A percentile compares a stretch with the other conserved stretches of the same genome.
Conservation (phyloP, 2,797 vertebrate genomes). For the Pachyuromys duprasi region DNA sequence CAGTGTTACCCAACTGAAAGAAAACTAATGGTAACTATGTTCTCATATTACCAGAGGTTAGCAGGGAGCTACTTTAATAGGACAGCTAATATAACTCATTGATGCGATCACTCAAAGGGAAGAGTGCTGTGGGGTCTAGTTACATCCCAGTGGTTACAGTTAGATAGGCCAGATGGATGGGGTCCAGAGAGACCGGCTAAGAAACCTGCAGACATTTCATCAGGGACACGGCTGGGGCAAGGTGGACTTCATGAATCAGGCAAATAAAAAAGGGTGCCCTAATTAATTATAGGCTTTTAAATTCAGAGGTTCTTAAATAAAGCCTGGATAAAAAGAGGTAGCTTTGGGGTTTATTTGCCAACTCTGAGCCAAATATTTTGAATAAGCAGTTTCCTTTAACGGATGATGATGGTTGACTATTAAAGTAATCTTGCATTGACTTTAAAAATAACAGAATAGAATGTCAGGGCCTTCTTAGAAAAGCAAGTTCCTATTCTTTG, state of each 20-base stretch:
- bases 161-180: conserved; percentile 82
- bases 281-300: conserved; percentile 59
- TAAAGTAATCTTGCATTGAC: conserved; percentile 59
- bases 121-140: conserved; percentile 80
- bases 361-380: conserved; percentile 65
- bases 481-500: conserved; percentile 55
- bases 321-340: conserved; percentile 41
- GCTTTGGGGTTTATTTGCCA: conserved; percentile 46
- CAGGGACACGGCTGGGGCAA: conserved; percentile 61
- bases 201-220: conserved; percentile 73
- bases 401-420: conserved; percentile 46
- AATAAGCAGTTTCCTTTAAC: conserved; percentile 50
- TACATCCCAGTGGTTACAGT: conserved; percentile 80
- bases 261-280: conserved; percentile 50
- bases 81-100: conserved; percentile 84
- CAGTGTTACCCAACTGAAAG: conserved; percentile 68
- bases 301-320: conserved; percentile 53
- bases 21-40: conserved; percentile 61
- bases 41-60: conserved; percentile 83
- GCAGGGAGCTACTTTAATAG: conserved; percentile 82
- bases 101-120: conserved; percentile 80
- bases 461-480: conserved; percentile 42
- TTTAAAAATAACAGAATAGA: conserved; percentile 71
- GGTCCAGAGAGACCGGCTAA: conserved; percentile 72
- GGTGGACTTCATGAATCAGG: conserved; percentile 62